Evolutionary conservation across 2,888 invertebrate species (phyloP), one percentile per base, ranked within the genome.

Genomic region (Microplitis deprimator): DNA sequence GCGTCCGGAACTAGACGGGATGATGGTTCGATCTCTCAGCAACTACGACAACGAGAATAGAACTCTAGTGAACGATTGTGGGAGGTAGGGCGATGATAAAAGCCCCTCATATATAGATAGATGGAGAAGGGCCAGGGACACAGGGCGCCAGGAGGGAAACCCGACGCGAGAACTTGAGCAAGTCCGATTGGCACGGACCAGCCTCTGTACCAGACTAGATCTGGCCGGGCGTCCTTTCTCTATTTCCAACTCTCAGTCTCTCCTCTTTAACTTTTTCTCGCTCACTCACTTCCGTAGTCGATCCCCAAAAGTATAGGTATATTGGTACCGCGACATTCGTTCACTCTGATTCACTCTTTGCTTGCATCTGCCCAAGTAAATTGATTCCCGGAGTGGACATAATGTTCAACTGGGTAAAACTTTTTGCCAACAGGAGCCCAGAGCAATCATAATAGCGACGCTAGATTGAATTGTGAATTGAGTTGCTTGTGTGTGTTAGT

Each of bases 381-480:
- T 73, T 73, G 65, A 65, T 73, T 73, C 65, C n/a, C 40, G 20
- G 65, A 73, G 73, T 73, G 65, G 73, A 73, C 73, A 73, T 73
- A 65, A 62, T 73, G 73, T 73, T 50, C 60, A 60, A 17, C 62
- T 17, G 39, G 6, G 72, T 17, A 40, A 40, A 59, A 73, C 20
- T 65, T 73, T 73, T 65, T 17, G 40, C 61, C 70, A 38, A 60
- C 70, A 10, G 29, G 17, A 69, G 69, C 13, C 13, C 61, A 73
- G 6, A 17, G 64, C 40, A 41, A 65, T 73, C 17, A 64, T 71
- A 64, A 64, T 61, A 38, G 50, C 17, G n/a, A 1, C 8, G 13
- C 40, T 41, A 64, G 64, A 73, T 73, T 73, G 72, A 61, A 73
- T 50, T 50, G 71, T 38, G 61, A 71, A 70, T 70, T 70, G 69